These are phyloP conservation scores for Sphaeramia orbicularis DNA, from an alignment of 2,797 vertebrate genomes.

Conservation along the genomic window DNA sequence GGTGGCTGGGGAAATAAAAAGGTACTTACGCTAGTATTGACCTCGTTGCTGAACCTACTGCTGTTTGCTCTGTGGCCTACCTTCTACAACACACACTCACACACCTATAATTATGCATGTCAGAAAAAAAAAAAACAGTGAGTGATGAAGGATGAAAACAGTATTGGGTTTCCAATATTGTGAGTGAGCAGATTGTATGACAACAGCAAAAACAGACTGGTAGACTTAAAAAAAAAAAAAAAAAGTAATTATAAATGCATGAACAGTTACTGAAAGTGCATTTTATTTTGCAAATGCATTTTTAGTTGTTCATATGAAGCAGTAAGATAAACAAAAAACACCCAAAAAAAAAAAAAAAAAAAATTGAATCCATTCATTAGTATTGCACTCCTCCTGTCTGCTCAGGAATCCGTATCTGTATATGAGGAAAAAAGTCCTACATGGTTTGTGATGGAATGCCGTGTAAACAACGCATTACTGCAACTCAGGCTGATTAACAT, in stretches of 20 bases:
- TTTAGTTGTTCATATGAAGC: conserved; percentile 53
- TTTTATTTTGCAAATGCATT: conserved; percentile 64
- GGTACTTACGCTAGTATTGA: conserved; percentile 83
- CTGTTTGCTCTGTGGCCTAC: conserved; percentile 75
- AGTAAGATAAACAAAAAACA: conserved; percentile 45
- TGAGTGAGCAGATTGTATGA: conserved; percentile 40
- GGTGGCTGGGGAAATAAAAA: conserved; percentile 84
- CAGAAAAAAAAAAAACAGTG: conserved; percentile 53
- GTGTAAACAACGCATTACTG: conserved; percentile 82
- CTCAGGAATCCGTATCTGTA: conserved; percentile 66
- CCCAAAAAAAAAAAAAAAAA: conserved; percentile 11
- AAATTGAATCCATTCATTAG: conserved; percentile 50
- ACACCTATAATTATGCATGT: conserved; percentile 40
- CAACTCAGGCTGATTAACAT: conserved; percentile 83
- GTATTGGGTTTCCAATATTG: conserved; percentile 50
- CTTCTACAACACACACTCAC: conserved; percentile 36
- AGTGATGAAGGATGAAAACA: conserved; percentile 55
- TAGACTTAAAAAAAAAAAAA: conserved; percentile 62
- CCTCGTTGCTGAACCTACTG: conserved; percentile 74
- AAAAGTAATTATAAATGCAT: conserved; percentile 71
- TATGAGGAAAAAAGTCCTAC: conserved; percentile 61
- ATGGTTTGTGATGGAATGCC: conserved; percentile 69
- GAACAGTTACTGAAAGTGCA: conserved; percentile 49
- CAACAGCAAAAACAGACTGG: conserved; percentile 21
- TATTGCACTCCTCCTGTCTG: conserved; percentile 57